These are phyloP conservation scores for Leptinotarsa rubiginosa DNA, from an alignment of 2,888 invertebrate species.

Conservation along the genomic window DNA sequence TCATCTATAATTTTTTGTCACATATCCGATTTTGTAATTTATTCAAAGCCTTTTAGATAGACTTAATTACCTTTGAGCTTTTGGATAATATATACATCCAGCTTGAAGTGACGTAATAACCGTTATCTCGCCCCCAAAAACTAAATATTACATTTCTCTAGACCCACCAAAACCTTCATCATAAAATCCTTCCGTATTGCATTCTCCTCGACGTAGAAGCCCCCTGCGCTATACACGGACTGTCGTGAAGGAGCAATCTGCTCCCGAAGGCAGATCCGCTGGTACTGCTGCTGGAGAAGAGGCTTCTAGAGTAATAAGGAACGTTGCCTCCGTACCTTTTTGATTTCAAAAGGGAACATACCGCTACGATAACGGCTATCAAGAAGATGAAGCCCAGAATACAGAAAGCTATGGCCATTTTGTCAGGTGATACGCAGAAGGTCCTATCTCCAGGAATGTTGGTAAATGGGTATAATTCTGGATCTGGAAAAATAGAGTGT, in stretches of 20 bases:
- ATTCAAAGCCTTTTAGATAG: too few relatives aligned
- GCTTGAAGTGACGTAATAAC: not conserved
- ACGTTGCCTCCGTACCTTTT: constrained; percentile 68
- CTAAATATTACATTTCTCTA: not conserved
- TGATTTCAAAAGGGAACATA: constrained; percentile 75
- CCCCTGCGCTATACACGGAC: constrained; percentile 71
- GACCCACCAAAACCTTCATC: constrained; percentile 24
- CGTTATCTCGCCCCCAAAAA: not conserved
- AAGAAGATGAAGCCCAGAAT: constrained; percentile 79
- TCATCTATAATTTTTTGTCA: too few relatives aligned
- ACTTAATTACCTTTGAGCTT: too few relatives aligned
- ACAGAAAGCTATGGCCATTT: constrained; percentile 81
- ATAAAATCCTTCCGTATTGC: constrained; percentile 60
- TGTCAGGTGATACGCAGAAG: constrained; percentile 81
- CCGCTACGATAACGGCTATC: constrained; percentile 77
- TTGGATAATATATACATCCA: not conserved
- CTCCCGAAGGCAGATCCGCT: constrained; percentile 73
- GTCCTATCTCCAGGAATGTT: constrained; percentile 71
- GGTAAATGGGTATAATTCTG: constrained; percentile 56
- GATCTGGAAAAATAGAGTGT: constrained; percentile 48
- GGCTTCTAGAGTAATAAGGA: constrained; percentile 73
- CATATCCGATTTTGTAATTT: too few relatives aligned
- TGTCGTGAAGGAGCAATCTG: constrained; percentile 72
- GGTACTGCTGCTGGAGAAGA: constrained; percentile 71
- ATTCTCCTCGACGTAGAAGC: constrained; percentile 54